Evolutionary conservation across 2,797 vertebrate genomes (phyloP).

Genomic region (Arremon aurantiirostris): DNA sequence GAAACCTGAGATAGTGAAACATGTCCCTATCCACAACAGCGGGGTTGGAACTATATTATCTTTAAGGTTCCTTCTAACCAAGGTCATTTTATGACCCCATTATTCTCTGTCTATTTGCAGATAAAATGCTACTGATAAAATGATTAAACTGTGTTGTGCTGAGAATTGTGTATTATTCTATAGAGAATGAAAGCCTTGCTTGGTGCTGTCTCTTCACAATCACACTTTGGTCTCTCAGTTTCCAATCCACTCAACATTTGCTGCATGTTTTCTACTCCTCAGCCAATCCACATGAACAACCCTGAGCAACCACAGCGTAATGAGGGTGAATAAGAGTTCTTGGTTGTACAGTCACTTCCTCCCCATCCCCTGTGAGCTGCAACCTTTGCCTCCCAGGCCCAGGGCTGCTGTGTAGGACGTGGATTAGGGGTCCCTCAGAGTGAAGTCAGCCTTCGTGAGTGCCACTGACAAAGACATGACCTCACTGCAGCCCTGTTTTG

Average conservation of each 20-base stretch:
- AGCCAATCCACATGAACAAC: neutral
- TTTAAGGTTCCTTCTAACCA: neutral
- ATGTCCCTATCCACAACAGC: neutral
- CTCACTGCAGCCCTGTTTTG: neutral
- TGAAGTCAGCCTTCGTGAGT: neutral
- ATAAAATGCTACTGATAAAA: neutral
- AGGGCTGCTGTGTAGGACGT: neutral
- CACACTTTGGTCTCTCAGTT: neutral
- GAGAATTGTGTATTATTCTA: neutral
- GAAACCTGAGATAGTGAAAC: neutral
- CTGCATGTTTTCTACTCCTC: neutral
- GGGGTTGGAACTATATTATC: neutral
- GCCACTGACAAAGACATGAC: neutral
- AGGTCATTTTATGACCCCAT: neutral
- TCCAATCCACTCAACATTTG: neutral
- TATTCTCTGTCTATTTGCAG: neutral
- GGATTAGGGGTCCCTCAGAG: neutral
- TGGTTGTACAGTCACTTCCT: neutral
- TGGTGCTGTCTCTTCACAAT: neutral
- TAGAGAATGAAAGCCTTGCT: neutral
- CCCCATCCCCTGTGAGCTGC: neutral
- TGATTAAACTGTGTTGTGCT: neutral
- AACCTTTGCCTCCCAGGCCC: neutral
- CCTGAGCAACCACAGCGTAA: neutral
- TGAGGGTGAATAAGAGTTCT: conserved; percentile 3